These are phyloP conservation scores for Muscicapa comitata DNA, from an alignment of 2,797 vertebrate species.

Conservation along the genomic window DNA sequence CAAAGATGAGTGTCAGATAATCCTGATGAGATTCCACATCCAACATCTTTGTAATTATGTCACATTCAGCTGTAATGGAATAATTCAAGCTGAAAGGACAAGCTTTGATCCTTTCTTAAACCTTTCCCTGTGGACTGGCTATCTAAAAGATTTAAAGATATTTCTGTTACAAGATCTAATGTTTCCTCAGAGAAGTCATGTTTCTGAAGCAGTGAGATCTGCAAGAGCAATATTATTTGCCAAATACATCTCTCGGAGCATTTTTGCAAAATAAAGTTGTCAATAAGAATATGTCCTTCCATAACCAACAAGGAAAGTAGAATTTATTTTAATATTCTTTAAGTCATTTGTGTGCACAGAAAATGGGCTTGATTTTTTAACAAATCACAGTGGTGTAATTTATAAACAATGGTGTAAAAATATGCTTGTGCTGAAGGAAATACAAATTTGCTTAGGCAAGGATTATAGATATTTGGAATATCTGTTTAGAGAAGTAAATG, in stretches of 20 bases:
- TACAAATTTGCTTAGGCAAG: conserved; percentile 11
- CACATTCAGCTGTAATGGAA: conserved; percentile 88
- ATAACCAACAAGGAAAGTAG: background rate
- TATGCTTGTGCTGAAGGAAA: background rate
- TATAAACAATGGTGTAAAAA: conserved; percentile 4
- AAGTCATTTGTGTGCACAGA: background rate
- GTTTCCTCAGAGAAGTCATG: conserved; percentile 79
- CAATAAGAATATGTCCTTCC: conserved; percentile 16
- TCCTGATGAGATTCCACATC: conserved; percentile 87
- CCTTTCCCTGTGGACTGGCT: conserved; percentile 82
- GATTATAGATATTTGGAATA: background rate
- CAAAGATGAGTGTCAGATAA: conserved; percentile 88
- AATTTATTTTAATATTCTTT: conserved; percentile 22
- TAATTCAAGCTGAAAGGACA: conserved; percentile 85
- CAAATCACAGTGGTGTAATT: background rate
- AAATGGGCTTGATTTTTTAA: background rate
- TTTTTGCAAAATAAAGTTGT: conserved; percentile 64
- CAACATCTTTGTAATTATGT: conserved; percentile 90
- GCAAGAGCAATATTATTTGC: conserved; percentile 68
- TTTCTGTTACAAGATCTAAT: conserved; percentile 81
- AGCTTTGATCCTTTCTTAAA: conserved; percentile 89
- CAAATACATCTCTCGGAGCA: conserved; percentile 34
- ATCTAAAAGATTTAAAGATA: conserved; percentile 85
- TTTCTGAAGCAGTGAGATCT: conserved; percentile 69
- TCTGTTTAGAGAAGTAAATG: background rate